Conservation (phyloP, 1,140 invertebrate species). For the Caenorhabditis tropicalis region DNA sequence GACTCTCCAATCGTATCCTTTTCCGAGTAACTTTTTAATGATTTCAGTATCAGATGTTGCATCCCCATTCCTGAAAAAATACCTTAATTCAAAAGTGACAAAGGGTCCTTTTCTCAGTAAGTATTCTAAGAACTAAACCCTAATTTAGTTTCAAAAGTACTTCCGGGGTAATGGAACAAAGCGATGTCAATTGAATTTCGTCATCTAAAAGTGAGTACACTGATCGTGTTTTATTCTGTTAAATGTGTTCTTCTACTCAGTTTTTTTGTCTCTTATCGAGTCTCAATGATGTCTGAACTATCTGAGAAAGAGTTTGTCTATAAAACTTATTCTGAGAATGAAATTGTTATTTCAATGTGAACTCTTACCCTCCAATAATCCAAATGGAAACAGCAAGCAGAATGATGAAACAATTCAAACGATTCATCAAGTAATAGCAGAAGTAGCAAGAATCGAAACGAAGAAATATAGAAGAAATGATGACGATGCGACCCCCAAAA, state of each 20-base stretch:
- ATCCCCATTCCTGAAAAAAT: constrained; percentile 18
- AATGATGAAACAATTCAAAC: neutral
- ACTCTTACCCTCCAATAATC: neutral
- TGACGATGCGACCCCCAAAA: constrained; percentile 6
- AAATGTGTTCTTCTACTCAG: neutral
- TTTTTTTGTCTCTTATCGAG: neutral
- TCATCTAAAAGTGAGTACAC: neutral
- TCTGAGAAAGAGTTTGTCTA: neutral
- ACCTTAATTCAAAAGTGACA: neutral
- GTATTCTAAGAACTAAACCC: neutral
- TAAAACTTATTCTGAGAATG: too few species aligned
- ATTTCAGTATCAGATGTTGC: constrained; percentile 68
- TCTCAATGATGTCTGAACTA: neutral
- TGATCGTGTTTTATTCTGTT: neutral
- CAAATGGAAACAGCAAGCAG: neutral
- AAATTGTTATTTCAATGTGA: neutral
- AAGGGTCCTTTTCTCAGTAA: neutral
- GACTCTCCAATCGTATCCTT: constrained; percentile 70
- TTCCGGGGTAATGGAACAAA: constrained; percentile 5
- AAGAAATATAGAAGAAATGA: neutral
- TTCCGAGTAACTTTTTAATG: constrained; percentile 65
- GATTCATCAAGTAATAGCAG: constrained; percentile 16
- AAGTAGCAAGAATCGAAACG: neutral
- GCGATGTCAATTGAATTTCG: neutral
- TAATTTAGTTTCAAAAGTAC: neutral